Conservation (phyloP, 2,113 vertebrate genomes). For the Apaloderma vittatum region DNA sequence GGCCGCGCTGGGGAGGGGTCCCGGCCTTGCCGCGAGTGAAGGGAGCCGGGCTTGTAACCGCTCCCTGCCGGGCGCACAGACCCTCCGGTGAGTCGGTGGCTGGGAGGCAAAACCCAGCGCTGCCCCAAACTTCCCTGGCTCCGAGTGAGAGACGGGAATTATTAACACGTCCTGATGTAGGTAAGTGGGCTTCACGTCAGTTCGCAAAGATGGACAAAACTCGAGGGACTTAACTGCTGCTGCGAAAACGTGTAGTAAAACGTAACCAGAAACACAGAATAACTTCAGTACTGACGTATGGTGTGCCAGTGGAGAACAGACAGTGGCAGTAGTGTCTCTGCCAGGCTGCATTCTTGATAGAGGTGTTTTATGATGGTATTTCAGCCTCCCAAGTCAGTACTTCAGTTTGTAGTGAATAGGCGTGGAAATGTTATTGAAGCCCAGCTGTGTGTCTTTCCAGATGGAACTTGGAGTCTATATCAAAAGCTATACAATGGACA, state of each 20-base stretch:
- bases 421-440: not conserved
- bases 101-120: not conserved
- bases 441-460: not conserved
- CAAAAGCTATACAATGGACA: not conserved
- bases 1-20: not conserved
- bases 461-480: not conserved
- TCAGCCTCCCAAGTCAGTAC: not conserved
- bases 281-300: not conserved
- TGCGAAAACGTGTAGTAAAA: not conserved
- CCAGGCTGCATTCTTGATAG: not conserved
- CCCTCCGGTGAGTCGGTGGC: not conserved
- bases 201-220: not conserved
- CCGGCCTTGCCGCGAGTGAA: not conserved
- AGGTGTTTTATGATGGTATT: not conserved
- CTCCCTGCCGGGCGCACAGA: no score
- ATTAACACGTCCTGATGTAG: not conserved
- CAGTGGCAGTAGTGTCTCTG: not conserved
- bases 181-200: not conserved
- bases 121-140: not conserved
- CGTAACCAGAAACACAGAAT: not conserved
- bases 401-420: not conserved
- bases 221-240: not conserved
- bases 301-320: not conserved
- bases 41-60: no score
- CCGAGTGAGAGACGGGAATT: not conserved